Conservation (phyloP, 2,797 vertebrate species). For the Aeoliscus strigatus region DNA sequence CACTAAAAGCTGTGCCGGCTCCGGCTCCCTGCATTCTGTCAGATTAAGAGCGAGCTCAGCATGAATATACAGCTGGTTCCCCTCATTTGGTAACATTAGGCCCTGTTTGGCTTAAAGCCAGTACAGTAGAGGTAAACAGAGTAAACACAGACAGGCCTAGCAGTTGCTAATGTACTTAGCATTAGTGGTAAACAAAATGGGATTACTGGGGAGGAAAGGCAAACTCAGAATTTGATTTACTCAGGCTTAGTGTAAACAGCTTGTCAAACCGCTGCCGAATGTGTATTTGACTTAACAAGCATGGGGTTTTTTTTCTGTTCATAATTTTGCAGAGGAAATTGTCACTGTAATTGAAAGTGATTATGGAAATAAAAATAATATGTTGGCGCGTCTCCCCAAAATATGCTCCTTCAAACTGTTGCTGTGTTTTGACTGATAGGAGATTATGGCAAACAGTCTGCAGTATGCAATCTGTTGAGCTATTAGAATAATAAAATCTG, state of each 20-base stretch:
- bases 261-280: conserved; percentile 67
- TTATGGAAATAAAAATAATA: conserved; percentile 32
- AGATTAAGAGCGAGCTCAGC: conserved; percentile 56
- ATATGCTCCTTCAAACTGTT: conserved; percentile 13
- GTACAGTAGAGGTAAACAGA: conserved; percentile 64
- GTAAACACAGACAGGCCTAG: conserved; percentile 67
- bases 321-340: conserved; percentile 54
- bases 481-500: conserved; percentile 34
- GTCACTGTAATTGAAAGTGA: conserved; percentile 56
- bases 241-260: conserved; percentile 74
- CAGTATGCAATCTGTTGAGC: conserved; percentile 21
- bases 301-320: conserved; percentile 52
- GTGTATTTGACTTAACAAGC: conserved; percentile 67
- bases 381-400: conserved; percentile 18
- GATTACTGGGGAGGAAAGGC: conserved; percentile 69
- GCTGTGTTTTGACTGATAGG: conserved; percentile 39
- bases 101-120: conserved; percentile 53
- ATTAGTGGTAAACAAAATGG: conserved; percentile 74
- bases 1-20: conserved; percentile 29
- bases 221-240: conserved; percentile 73
- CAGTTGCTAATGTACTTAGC: conserved; percentile 71
- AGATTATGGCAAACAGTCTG: conserved; percentile 38
- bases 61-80: conserved; percentile 63
- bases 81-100: conserved; percentile 57
- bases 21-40: conserved; percentile 53